Percentiles rank a stretch among this genome's conserved stretches.
These are phyloP conservation scores for Ceramica pisi DNA, from an alignment of 2,888 invertebrate species.

Conservation along the genomic window DNA sequence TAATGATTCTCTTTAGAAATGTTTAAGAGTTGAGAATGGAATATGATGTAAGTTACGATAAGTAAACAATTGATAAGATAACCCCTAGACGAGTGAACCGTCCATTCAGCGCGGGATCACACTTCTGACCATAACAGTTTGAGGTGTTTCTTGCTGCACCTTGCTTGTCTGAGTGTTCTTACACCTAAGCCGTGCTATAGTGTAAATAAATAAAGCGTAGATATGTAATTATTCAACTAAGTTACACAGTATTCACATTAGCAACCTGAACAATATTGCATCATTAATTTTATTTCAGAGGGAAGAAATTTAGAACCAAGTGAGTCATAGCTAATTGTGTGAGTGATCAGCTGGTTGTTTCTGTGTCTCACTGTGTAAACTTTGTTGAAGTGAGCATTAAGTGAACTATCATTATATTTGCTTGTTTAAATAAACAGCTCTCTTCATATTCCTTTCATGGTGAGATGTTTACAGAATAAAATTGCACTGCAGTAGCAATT, in stretches of 20 bases:
- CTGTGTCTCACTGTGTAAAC: too few species aligned
- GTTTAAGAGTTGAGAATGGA: slow-evolving; percentile 34
- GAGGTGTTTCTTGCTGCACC: slow-evolving; percentile 32
- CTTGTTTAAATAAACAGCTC: too few species aligned
- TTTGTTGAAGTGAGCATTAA: too few species aligned
- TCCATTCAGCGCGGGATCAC: slow-evolving; percentile 30
- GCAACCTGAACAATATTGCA: slow-evolving; percentile 51
- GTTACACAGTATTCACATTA: slow-evolving; percentile 72
- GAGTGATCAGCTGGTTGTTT: too few species aligned
- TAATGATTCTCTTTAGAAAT: slow-evolving; percentile 62
- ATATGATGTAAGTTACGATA: slow-evolving; percentile 10
- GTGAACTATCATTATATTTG: too few species aligned
- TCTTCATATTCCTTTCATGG: too few species aligned
- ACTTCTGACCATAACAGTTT: not conserved
- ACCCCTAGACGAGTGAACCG: slow-evolving; percentile 37
- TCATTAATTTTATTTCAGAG: not conserved
- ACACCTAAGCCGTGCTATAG: slow-evolving; percentile 36
- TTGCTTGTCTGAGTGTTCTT: slow-evolving; percentile 46
- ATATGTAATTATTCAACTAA: slow-evolving; percentile 63
- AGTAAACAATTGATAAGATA: slow-evolving; percentile 17
- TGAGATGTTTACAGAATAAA: too few species aligned
- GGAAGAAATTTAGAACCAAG: not conserved
- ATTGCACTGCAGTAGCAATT: not conserved
- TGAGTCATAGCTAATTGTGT: not conserved
- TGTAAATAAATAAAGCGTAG: slow-evolving; percentile 67